Percentiles rank a stretch among this genome's conserved stretches.
These are phyloP conservation scores for Tanytarsus gracilentus DNA, from an alignment of 2,888 invertebrate species.

Conservation along the genomic window DNA sequence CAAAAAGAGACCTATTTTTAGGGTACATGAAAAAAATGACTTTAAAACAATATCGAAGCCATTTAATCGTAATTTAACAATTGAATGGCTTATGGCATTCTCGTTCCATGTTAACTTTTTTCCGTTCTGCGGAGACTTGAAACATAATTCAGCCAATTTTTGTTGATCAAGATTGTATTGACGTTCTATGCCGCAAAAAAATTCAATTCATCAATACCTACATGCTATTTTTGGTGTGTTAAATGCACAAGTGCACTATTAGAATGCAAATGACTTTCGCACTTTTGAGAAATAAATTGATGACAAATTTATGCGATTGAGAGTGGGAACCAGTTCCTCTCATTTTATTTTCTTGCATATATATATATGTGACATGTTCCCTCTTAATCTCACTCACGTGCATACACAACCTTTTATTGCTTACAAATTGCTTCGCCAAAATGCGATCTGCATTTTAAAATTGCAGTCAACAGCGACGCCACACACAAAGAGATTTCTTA, in stretches of 20 bases:
- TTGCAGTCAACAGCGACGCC: neutral
- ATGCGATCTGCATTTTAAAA: conserved; percentile 10
- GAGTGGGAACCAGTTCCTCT: neutral
- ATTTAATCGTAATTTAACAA: conserved; percentile 10
- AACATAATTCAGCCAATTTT: no score
- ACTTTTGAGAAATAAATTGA: neutral
- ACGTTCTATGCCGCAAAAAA: no score
- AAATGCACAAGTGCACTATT: no score
- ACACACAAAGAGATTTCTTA: no score
- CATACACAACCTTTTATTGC: neutral
- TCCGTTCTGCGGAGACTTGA: no score
- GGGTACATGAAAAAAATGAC: no score
- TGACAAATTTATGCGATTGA: conserved; percentile 12
- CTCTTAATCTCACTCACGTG: neutral
- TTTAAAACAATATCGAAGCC: conserved; percentile 1
- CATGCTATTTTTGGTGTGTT: no score
- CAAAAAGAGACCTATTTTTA: neutral
- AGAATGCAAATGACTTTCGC: no score
- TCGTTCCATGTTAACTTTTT: neutral
- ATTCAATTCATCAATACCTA: no score
- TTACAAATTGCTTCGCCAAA: conserved; percentile 5
- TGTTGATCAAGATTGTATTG: no score
- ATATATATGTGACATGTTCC: no score
- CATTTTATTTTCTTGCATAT: no score
- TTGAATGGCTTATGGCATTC: conserved; percentile 8